Base-by-base conservation (phyloP, 2,888 invertebrate genomes). In the Laspeyria flexula region DNA sequence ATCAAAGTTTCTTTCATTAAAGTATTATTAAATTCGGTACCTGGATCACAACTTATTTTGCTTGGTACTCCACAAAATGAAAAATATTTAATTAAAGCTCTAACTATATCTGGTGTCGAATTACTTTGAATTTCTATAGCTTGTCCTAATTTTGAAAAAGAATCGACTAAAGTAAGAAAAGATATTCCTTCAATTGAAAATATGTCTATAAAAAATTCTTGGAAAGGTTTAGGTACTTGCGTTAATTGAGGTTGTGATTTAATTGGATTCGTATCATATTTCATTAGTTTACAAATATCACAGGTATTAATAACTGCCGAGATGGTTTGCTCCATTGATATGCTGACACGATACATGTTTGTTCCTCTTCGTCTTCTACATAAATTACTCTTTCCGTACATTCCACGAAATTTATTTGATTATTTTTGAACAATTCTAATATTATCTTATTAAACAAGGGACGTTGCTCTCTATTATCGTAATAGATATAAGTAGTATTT, bases 211-310 rank as follows among this genome's bases (percentile, higher is more conserved):
- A 40, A 40, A 4, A 40, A 9, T 35, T 40, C 34, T 6, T 40
- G 18, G 2, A 46, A 34, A 0, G 40, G 40, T 18, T 40, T 40
- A 21, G 21, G 6, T 1, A 40, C 40, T 16, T 46, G 40, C 1
- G 40, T 46, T 9, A 46, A 16, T 12, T 40, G 40, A 11, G 40
- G 9, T 12, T n/a, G 12, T 11, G 46, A 29, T 40, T 40, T 46
- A 1, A 39, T 11, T 0, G 46, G 46, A 9, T 46, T 34, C 9
- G 40, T 18, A 11, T 40, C 46, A 10, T 46, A 46, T 29, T 46
- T 46, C 25, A 40, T 40, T 12, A n/a, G 21, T 35, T 35, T 34
- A 21, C 31, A 39, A 6, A 15, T 12, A 7, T 34, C 37, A n/a
- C 44, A 44, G 2, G 13, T 4, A 37, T 44, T 44, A 11, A 44